Evolutionary conservation across 2,797 vertebrate genomes (phyloP).

Genomic region (Okamejei kenojei): DNA sequence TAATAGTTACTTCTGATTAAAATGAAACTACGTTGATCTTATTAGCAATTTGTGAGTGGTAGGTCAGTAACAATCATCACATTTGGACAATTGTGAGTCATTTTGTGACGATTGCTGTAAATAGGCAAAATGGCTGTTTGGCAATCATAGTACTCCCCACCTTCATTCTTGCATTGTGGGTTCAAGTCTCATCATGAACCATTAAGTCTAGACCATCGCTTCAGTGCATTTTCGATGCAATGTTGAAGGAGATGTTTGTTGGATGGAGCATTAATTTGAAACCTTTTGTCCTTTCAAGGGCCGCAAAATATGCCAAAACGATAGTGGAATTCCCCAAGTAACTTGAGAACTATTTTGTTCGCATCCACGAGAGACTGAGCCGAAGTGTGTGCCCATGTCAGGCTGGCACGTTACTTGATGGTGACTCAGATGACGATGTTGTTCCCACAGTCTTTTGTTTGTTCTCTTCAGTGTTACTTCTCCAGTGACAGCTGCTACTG

Average conservation of each 20-base stretch:
- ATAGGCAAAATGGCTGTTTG: background rate
- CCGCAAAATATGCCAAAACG: background rate
- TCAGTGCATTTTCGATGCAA: background rate
- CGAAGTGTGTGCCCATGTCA: background rate
- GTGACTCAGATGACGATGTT: background rate
- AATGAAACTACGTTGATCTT: background rate
- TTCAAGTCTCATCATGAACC: background rate
- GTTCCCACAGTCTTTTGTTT: background rate
- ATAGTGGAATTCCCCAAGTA: background rate
- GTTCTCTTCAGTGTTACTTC: background rate
- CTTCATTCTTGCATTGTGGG: background rate
- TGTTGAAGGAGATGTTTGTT: background rate
- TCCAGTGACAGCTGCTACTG: background rate
- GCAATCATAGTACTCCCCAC: too few species aligned
- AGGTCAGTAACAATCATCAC: background rate
- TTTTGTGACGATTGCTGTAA: background rate
- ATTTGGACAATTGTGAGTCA: background rate
- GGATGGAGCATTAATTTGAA: background rate
- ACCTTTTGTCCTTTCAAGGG: background rate
- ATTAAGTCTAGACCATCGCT: background rate
- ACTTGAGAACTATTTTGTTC: background rate
- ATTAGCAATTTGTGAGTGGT: background rate
- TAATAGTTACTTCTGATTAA: background rate
- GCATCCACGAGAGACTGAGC: background rate
- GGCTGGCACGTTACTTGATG: background rate